phyloP scores from a whole-genome alignment of 2,113 vertebrate genomes.

The Heliornis fulica region DNA sequence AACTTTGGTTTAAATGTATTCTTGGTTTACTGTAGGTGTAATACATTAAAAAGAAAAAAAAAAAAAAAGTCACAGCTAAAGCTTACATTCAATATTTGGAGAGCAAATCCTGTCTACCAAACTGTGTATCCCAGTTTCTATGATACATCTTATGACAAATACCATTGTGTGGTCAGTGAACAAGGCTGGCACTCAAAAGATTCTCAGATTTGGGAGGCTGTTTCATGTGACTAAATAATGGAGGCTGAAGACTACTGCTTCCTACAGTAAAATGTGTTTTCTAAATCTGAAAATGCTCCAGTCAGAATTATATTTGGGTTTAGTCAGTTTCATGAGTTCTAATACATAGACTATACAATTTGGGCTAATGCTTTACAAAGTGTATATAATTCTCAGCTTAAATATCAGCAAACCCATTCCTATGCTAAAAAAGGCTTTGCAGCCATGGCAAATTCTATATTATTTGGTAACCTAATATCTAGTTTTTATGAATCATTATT shows the following conservation, averaged over 20 bases:
- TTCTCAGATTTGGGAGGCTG: neutral
- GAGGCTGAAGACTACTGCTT: neutral
- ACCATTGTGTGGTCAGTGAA: neutral
- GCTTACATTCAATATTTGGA: neutral
- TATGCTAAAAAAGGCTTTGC: neutral
- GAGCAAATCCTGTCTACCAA: neutral
- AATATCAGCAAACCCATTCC: conserved; percentile 33
- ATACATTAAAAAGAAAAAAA: neutral
- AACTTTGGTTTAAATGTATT: neutral
- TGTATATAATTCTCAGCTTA: neutral
- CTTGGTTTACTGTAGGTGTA: neutral
- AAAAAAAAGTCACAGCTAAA: neutral
- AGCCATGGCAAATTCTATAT: conserved; percentile 49
- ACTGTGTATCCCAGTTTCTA: neutral
- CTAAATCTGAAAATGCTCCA: neutral
- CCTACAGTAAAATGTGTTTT: neutral
- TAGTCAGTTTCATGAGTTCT: neutral
- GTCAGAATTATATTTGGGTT: neutral
- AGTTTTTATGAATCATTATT: conserved; percentile 22
- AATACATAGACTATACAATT: neutral
- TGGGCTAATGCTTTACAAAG: neutral
- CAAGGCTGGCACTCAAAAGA: neutral
- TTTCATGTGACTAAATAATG: neutral
- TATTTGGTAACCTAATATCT: conserved; percentile 44
- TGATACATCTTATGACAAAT: neutral